These are phyloP conservation scores for Narcine bancroftii DNA, from an alignment of 2,113 vertebrate species.

Conservation along the genomic window DNA sequence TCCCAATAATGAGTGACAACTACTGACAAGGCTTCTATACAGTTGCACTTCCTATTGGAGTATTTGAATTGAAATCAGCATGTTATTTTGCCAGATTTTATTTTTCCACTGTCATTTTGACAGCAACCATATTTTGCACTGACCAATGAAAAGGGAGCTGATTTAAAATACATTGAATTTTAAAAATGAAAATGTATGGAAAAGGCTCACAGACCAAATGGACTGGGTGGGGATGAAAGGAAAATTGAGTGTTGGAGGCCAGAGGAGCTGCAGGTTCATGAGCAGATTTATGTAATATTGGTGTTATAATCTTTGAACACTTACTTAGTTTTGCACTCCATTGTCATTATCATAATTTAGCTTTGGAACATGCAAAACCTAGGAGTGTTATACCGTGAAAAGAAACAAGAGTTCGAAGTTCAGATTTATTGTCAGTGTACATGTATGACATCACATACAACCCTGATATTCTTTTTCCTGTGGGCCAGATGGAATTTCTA, in stretches of 20 bases:
- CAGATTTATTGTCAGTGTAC: too few relatives aligned
- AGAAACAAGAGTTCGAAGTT: neutral
- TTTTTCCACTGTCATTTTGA: neutral
- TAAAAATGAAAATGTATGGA: neutral
- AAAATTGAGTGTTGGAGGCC: neutral
- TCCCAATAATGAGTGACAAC: neutral
- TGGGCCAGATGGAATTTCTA: too few relatives aligned
- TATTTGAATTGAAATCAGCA: neutral
- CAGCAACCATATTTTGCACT: neutral
- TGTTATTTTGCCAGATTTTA: neutral
- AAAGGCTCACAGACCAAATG: neutral
- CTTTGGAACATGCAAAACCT: neutral
- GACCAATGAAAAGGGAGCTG: neutral
- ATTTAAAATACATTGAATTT: neutral
- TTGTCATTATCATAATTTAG: neutral
- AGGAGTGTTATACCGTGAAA: neutral
- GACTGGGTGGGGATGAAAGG: neutral
- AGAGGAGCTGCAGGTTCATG: neutral
- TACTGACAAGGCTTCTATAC: neutral
- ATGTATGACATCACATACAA: too few relatives aligned
- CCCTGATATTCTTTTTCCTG: too few relatives aligned
- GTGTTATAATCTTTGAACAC: neutral
- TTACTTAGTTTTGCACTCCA: too few relatives aligned
- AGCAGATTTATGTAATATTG: neutral
- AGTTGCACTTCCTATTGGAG: neutral